phyloP scores from a whole-genome alignment of 2,797 vertebrate genomes.

The Neoniphon sammara region DNA sequence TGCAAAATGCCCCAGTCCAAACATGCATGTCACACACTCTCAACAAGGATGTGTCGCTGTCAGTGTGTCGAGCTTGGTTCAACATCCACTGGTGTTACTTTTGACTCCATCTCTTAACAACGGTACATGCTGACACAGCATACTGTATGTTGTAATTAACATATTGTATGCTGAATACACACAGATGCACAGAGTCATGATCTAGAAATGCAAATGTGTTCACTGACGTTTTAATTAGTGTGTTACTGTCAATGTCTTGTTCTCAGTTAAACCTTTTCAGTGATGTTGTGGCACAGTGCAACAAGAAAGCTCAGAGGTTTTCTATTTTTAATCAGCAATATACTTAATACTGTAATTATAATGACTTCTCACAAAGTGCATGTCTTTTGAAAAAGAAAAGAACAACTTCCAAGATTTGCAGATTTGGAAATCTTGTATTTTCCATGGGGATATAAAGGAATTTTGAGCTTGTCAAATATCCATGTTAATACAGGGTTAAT shows the following conservation, averaged over 20 bases:
- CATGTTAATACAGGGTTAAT: background rate
- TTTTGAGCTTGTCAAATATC: background rate
- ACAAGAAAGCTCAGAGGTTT: background rate
- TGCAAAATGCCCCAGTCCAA: background rate
- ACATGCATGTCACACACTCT: background rate
- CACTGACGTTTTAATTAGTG: background rate
- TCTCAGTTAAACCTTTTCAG: background rate
- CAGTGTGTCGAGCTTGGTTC: background rate
- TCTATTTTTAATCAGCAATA: background rate
- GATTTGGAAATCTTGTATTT: background rate
- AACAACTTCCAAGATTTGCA: background rate
- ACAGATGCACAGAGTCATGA: background rate
- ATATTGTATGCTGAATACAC: background rate
- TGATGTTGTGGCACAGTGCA: background rate
- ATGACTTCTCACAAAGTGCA: background rate
- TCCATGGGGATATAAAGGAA: background rate
- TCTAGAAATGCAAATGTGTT: too few relatives aligned
- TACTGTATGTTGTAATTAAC: background rate
- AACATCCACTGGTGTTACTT: background rate
- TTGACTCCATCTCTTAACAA: background rate
- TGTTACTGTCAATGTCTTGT: background rate
- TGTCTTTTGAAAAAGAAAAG: background rate
- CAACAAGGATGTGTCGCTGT: background rate
- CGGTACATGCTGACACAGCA: background rate
- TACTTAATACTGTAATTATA: background rate